phyloP scores from a whole-genome alignment of 2,113 vertebrate species.

The Diphyllodes magnificus region DNA sequence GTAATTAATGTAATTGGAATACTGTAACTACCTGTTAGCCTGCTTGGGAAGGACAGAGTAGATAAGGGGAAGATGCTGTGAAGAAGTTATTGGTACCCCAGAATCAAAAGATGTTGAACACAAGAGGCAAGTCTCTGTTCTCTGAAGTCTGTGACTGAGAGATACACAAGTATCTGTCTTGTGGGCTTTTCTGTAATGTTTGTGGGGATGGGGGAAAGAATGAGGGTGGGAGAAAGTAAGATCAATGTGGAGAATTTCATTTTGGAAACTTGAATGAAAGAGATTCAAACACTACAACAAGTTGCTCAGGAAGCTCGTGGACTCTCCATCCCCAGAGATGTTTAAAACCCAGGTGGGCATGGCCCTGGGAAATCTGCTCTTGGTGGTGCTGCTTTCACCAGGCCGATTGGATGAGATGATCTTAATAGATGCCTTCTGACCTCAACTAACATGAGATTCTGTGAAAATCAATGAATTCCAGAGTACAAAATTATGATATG shows the following conservation, averaged over 20 bases:
- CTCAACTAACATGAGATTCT: background rate
- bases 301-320: background rate
- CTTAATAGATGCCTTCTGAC: background rate
- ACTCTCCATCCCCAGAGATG: background rate
- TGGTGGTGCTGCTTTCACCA: background rate
- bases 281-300: background rate
- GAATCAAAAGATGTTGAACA: background rate
- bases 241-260: background rate
- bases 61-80: background rate
- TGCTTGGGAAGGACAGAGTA: background rate
- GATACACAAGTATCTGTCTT: background rate
- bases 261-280: background rate
- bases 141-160: background rate
- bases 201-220: rapidly evolving
- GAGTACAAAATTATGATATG: background rate
- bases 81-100: background rate
- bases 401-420: background rate
- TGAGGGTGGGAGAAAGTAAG: background rate
- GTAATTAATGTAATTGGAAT: background rate
- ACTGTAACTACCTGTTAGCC: background rate
- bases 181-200: background rate
- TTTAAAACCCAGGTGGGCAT: background rate
- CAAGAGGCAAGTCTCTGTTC: background rate
- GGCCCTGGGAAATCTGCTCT: background rate
- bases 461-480: background rate